A percentile compares a stretch with the other conserved stretches of the same genome.
Conservation (phyloP, 2,113 vertebrate species). For the Ceuthmochares aereus region DNA sequence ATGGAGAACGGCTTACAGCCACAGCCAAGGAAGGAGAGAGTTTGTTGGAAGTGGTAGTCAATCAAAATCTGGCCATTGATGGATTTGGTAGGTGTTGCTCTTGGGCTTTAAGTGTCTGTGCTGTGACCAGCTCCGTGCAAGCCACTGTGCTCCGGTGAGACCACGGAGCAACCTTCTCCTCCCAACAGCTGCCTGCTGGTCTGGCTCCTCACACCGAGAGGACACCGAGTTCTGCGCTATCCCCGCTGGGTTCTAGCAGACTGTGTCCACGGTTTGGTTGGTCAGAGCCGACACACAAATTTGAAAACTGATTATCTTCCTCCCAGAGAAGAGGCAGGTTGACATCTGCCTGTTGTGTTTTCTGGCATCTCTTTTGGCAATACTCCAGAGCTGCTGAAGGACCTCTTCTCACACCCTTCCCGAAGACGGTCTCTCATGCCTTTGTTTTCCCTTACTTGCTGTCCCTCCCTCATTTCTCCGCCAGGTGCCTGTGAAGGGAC, state of each 20-base stretch:
- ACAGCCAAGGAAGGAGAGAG: conserved; percentile 77
- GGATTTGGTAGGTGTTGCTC: conserved; percentile 76
- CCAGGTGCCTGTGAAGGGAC: conserved; percentile 81
- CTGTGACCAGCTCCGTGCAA: background rate
- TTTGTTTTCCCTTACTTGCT: background rate
- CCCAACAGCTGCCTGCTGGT: background rate
- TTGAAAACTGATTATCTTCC: background rate
- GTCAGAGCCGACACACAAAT: background rate
- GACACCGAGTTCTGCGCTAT: background rate
- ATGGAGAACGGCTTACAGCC: conserved; percentile 70
- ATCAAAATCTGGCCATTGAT: conserved; percentile 78
- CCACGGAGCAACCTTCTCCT: background rate
- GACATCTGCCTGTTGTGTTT: background rate
- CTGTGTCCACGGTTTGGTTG: background rate
- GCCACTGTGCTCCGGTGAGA: background rate
- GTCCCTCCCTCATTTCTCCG: background rate
- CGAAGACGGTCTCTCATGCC: background rate
- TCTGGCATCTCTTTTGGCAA: background rate
- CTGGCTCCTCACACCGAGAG: background rate
- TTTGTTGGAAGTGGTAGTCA: conserved; percentile 78
- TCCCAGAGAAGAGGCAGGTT: background rate
- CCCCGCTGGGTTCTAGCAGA: background rate
- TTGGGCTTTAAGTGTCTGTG: background rate
- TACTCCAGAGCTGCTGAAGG: background rate
- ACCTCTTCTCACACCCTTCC: background rate